Conservation (phyloP, 2,113 vertebrate species). For the Aleadryas rufinucha region DNA sequence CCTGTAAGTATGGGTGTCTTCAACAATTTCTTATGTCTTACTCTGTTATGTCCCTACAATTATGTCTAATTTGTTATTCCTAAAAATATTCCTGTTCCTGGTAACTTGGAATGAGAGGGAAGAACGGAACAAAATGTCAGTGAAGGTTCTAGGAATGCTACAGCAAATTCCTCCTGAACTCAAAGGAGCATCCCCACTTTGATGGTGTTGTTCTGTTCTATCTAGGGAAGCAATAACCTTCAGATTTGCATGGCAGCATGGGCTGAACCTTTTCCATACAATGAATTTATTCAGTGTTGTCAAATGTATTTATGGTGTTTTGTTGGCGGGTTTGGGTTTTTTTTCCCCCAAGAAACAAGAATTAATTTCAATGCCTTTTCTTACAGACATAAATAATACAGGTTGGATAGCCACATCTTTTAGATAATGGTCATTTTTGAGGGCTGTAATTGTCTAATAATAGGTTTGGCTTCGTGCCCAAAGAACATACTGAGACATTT, state of each 20-base stretch:
- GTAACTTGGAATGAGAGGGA: background rate
- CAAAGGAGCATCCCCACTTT: background rate
- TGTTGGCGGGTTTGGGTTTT: background rate
- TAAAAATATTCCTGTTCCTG: background rate
- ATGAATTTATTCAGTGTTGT: background rate
- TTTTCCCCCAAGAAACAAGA: background rate
- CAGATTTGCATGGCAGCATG: background rate
- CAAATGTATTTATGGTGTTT: background rate
- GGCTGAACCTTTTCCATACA: background rate
- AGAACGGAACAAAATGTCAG: background rate
- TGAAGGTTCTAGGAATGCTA: background rate
- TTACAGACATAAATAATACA: background rate
- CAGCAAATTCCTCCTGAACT: background rate
- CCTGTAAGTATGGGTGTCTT: background rate
- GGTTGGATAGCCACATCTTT: background rate
- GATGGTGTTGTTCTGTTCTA: background rate
- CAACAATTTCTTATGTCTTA: background rate
- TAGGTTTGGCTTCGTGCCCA: background rate
- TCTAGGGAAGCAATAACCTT: background rate
- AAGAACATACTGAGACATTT: background rate
- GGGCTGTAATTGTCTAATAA: background rate
- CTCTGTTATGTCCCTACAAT: background rate
- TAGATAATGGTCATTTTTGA: background rate
- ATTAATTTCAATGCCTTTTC: background rate
- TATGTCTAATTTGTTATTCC: background rate